These are phyloP conservation scores for Acanthoscelides obtectus DNA, from an alignment of 2,888 invertebrate genomes.

Conservation along the genomic window DNA sequence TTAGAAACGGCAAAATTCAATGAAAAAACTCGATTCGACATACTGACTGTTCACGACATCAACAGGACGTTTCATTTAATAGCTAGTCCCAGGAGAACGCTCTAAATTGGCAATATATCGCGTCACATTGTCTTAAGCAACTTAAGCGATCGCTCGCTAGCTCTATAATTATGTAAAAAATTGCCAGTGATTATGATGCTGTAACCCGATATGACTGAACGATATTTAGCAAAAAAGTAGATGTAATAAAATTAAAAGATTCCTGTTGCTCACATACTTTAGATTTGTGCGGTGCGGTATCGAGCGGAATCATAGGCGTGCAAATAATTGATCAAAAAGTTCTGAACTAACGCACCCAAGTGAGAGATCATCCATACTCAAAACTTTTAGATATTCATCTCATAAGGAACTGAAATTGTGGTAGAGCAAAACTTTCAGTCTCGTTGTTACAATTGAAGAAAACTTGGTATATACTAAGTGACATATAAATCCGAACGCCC, in stretches of 20 bases:
- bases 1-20: not conserved
- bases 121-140: not conserved
- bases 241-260: not conserved
- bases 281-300: not conserved
- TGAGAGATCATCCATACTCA: no score
- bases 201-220: not conserved
- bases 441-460: no score
- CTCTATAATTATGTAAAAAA: not conserved
- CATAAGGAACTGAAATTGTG: no score
- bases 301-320: not conserved
- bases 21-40: not conserved
- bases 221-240: not conserved
- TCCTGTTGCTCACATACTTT: not conserved
- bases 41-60: not conserved
- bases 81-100: not conserved
- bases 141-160: not conserved
- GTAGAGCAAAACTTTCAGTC: no score
- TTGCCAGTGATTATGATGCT: not conserved
- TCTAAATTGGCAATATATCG: not conserved
- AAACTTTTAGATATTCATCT: no score
- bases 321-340: no score
- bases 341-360: no score
- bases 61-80: not conserved
- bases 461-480: no score
- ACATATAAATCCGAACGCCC: no score